Evolutionary conservation across 2,888 invertebrate genomes (phyloP), one percentile per base, ranked within the genome.

Genomic region (Vannuccia rotundouncinata): DNA sequence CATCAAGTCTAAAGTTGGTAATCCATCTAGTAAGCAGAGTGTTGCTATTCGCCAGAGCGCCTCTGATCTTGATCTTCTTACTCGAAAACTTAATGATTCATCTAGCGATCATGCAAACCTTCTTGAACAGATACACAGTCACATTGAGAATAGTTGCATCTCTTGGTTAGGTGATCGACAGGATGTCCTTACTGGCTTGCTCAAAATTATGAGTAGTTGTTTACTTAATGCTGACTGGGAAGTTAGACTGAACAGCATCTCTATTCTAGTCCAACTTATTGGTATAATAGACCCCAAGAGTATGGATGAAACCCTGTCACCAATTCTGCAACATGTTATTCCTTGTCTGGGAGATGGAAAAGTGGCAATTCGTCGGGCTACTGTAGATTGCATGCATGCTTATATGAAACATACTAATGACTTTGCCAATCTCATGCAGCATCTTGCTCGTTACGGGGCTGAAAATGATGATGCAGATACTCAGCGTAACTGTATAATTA

Each of bases 161-260:
- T 45, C 45, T 45, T 45, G 45, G 45, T 17, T 45, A 45, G 45
- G 45, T 5, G 45, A 45, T 5, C 45, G 45, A 13, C 45, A 45
- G 17, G 45, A 45, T 45, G 45, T 17, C 45, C 45, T 45, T 45
- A 17, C 45, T 45, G 45, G 85, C 5, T 84, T 88, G 59, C 88
- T 88, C 83, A 84, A 86, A 81, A 86, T 87, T 30, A 84, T 89
- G 76, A 85, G 86, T 60, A 83, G 85, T 79, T 87, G 88, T 17
- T 84, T 89, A 22, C 83, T 85, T 28, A 89, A 89, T 81, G 84
- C 85, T n/a, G 85, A 88, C 81, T 89, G 88, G 89, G 89, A 89
- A 83, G 87, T 89, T n/a, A 84, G 89, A 79, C 85, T 88, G 81
- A 88, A 89, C 83, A 88, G 88, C 81, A 85, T 88, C 29, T 87